Evolutionary conservation across 30 jellyfish, hydroid and myxozoan genomes (phyloP), one percentile per base, ranked within the genome.

Genomic region (Clytia hemisphaerica): DNA sequence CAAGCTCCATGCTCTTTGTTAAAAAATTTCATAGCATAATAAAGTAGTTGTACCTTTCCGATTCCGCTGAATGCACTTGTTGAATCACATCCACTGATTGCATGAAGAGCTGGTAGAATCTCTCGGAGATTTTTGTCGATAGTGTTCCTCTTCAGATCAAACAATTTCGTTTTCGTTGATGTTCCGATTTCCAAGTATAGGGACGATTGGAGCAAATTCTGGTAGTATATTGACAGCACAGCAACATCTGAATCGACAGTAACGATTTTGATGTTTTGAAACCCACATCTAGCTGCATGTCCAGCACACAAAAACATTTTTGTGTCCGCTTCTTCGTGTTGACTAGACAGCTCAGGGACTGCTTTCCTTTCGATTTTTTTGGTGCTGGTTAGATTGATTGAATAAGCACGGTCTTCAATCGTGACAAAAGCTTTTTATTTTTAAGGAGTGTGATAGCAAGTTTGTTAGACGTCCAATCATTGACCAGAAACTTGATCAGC

Each of bases 121-220:
- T n/a, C n/a, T 50, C 27, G 14, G 6, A 7, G 65, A 21, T 21
- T 50, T 14, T 14, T 21, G 14, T 50, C 65, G 22, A 50, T 50
- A 6, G 10, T 21, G 28, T 50, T 50, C 28, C 22, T 50, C 14
- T 28, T 50, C 27, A 50, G 10, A 50, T 50, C 65, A 50, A 7
- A 50, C 14, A 50, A 21, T 28, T 50, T 50, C 10, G 27, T 50
- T 7, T 10, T 50, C 10, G 27, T 50, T 14, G 28, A 15, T 50
- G 65, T 50, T 9, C 65, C 65, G 28, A 50, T 50, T 50, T 50
- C 65, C 65, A 50, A 21, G 22, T 50, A 50, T 9, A 50, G n/a
- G n/a, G n/a, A n/a, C n/a, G n/a, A n/a, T n/a, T n/a, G n/a, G n/a
- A n/a, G n/a, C n/a, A n/a, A n/a, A n/a, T n/a, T n/a, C n/a, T n/a